Percentiles rank a stretch among this genome's conserved stretches.
Evolutionary conservation across 2,888 invertebrate species (phyloP).

Genomic region (Caenorhabditis becei): DNA sequence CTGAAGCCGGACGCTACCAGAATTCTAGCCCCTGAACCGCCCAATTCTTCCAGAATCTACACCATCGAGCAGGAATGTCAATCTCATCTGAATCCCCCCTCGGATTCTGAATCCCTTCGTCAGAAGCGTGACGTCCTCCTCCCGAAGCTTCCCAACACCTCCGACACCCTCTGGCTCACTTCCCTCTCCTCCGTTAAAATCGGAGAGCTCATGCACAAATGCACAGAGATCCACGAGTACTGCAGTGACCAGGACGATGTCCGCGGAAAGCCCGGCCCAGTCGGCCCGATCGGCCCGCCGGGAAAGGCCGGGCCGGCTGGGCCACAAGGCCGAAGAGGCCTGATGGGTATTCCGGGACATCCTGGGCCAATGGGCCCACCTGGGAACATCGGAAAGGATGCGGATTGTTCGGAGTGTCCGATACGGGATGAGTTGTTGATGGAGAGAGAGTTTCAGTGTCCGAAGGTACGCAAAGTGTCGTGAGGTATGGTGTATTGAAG

Average conservation of each 20-base stretch:
- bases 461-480: constrained; percentile 41
- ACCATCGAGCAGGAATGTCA: not conserved
- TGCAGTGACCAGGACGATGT: constrained; percentile 75
- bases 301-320: constrained; percentile 72
- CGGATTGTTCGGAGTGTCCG: constrained; percentile 77
- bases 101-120: not conserved
- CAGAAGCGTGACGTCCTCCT: constrained; percentile 33
- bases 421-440: constrained; percentile 71
- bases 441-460: constrained; percentile 66
- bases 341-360: constrained; percentile 73
- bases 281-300: constrained; percentile 69
- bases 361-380: constrained; percentile 75
- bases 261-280: constrained; percentile 59
- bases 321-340: constrained; percentile 67
- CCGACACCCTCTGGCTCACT: constrained; percentile 69
- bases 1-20: not conserved
- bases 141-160: constrained; percentile 22
- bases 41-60: constrained; percentile 12
- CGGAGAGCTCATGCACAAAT: constrained; percentile 78
- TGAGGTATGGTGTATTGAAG: not conserved
- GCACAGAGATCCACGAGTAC: constrained; percentile 79
- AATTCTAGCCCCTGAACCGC: too few relatives aligned
- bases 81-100: not conserved
- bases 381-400: constrained; percentile 76
- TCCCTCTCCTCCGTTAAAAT: constrained; percentile 74